These are phyloP conservation scores for Mormyrus iriodes DNA, from an alignment of 2,113 vertebrate species.

Conservation along the genomic window DNA sequence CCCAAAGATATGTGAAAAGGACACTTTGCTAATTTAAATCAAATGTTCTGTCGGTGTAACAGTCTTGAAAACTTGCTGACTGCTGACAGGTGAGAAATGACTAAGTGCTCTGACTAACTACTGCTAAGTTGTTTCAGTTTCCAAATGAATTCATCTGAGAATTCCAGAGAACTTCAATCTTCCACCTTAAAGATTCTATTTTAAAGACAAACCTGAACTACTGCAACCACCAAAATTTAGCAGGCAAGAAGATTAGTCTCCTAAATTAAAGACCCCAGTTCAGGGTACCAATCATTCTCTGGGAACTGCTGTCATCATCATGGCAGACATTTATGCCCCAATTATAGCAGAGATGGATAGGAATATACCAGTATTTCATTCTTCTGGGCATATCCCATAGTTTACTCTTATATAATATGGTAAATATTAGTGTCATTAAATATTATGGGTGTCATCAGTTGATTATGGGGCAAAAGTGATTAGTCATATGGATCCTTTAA, in stretches of 20 bases:
- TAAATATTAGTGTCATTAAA: slow-evolving; percentile 16
- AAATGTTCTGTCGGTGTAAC: slow-evolving; percentile 7
- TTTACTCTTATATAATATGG: slow-evolving; percentile 7
- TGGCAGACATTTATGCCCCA: neutral
- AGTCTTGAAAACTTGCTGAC: neutral
- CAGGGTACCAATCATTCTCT: neutral
- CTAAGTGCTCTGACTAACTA: neutral
- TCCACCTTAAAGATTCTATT: neutral
- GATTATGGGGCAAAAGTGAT: slow-evolving; percentile 12
- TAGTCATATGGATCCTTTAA: neutral
- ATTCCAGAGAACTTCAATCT: neutral
- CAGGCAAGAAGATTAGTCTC: neutral
- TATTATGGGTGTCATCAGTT: slow-evolving; percentile 23
- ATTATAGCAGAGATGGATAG: neutral
- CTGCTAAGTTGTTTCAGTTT: neutral
- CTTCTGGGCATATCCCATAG: slow-evolving; percentile 17
- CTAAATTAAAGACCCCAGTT: neutral
- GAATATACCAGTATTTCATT: neutral
- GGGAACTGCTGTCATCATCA: neutral
- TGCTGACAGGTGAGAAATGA: neutral
- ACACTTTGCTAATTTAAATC: neutral
- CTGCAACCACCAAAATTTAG: neutral
- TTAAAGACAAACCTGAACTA: neutral
- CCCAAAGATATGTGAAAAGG: slow-evolving; percentile 48
- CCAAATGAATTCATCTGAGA: neutral